Evolutionary conservation across 2,113 vertebrate species (phyloP).

Genomic region (Psophia crepitans): DNA sequence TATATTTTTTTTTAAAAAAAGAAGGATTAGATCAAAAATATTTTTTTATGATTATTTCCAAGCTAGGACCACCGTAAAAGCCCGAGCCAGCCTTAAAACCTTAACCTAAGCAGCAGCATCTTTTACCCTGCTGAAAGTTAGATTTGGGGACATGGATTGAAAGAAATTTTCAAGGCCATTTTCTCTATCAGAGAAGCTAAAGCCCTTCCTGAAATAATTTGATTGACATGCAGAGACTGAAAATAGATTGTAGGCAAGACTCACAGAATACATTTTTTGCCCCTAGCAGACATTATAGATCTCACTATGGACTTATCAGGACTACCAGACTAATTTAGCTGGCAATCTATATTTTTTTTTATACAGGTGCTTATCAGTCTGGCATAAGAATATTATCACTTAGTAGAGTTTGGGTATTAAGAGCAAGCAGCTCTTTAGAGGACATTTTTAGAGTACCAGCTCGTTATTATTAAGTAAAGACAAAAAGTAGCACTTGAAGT

Average conservation of each 20-base stretch:
- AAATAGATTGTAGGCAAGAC: constrained; percentile 45
- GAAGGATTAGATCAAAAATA: not conserved
- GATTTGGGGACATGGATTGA: not conserved
- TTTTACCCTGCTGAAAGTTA: not conserved
- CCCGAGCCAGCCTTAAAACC: not conserved
- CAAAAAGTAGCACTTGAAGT: not conserved
- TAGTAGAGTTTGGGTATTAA: constrained; percentile 20
- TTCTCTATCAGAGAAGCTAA: constrained; percentile 23
- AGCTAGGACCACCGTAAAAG: not conserved
- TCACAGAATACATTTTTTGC: not conserved
- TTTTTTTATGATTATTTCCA: not conserved
- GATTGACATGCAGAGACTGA: constrained; percentile 41
- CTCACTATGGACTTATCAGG: constrained; percentile 19
- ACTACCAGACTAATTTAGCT: constrained; percentile 43
- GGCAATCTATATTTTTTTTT: constrained; percentile 42
- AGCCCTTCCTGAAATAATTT: constrained; percentile 48
- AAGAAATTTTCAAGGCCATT: constrained; percentile 40
- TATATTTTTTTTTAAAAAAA: too few species aligned
- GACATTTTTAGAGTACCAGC: constrained; percentile 2
- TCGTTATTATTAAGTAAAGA: not conserved
- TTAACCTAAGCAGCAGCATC: not conserved
- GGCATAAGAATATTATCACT: constrained; percentile 26
- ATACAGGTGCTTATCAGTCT: constrained; percentile 55
- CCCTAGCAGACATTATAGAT: constrained; percentile 21
- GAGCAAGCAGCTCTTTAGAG: not conserved